Evolutionary conservation across 2,888 invertebrate genomes (phyloP), one percentile per base, ranked within the genome.

Genomic region (Cylindroiulus punctatus): DNA sequence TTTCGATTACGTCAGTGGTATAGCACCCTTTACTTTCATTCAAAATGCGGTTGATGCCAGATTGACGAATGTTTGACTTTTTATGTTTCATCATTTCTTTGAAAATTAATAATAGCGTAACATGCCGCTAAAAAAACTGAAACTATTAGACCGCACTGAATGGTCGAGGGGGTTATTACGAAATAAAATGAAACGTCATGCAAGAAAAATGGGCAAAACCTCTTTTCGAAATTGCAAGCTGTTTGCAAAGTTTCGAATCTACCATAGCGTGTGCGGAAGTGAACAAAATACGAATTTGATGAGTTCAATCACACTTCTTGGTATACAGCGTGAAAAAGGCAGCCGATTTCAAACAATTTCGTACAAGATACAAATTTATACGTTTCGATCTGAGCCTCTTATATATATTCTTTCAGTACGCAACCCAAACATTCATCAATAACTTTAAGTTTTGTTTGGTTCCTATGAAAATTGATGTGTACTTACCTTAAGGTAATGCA

Each of bases 101-200:
- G 5, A 47, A 47, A 52, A 52, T 8, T 44, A 44, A 52, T 52
- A 52, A 52, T n/a, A 52, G 52, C 52, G 5, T 5, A 52, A 52
- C 52, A n/a, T 52, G 52, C n/a, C n/a, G 19, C n/a, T 19, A 3
- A 52, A 52, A 52, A 52, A 52, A 52, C n/a, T n/a, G 52, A 52
- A 52, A 52, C 52, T 52, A 52, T 52, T n/a, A 19, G n/a, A 52
- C 52, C 52, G 52, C 52, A 4, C 52, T 52, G 52, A 52, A 52
- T 47, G 8, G n/a, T 3, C 52, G 52, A n/a, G 2, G 52, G 44
- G 52, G n/a, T 52, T 44, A 14, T 52, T 52, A n/a, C 52, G 52
- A 52, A 52, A n/a, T 52, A 52, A 52, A 52, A 52, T 52, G 52
- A 52, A 52, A 52, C 52, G 52, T 52, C 52, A 52, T 52, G 52